Evolutionary conservation across 2,888 invertebrate genomes (phyloP).

Genomic region (Cryptophagus acutangulus): DNA sequence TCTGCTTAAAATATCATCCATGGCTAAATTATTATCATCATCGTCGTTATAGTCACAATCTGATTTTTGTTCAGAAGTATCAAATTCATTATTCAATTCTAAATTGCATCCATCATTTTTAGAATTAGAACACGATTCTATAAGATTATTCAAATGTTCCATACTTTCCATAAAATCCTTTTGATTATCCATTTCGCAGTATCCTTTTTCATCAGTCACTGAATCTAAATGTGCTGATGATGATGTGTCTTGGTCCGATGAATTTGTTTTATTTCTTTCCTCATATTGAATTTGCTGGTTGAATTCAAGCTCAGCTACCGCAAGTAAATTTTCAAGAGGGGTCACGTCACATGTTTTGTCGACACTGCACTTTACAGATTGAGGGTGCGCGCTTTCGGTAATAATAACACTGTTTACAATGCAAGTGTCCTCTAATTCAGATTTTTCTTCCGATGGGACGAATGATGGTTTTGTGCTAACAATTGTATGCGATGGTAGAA

Average conservation of each 20-base stretch:
- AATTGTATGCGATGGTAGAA: conserved; percentile 59
- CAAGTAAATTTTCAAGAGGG: conserved; percentile 59
- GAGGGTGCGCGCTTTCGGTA: conserved; percentile 36
- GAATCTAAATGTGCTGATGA: background rate
- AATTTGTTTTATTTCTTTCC: conserved; percentile 36
- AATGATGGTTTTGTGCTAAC: background rate
- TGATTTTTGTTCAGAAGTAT: conserved; percentile 29
- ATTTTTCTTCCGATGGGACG: conserved; percentile 16
- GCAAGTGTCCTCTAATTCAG: conserved; percentile 28
- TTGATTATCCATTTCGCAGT: conserved; percentile 24
- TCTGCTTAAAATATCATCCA: conserved; percentile 59
- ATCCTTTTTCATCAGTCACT: conserved; percentile 21
- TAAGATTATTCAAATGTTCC: conserved; percentile 38
- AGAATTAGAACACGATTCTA: conserved; percentile 36
- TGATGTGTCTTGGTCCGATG: conserved; percentile 14
- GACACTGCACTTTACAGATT: conserved; percentile 45
- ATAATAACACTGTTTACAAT: conserved; percentile 44
- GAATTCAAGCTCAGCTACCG: conserved; percentile 61
- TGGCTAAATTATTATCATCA: conserved; percentile 46
- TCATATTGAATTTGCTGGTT: conserved; percentile 53
- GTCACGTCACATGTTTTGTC: conserved; percentile 45
- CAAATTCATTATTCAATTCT: conserved; percentile 18
- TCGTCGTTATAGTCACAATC: conserved; percentile 47
- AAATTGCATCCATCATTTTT: conserved; percentile 14
- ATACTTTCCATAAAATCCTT: conserved; percentile 35